Base-by-base conservation (phyloP, 2,888 invertebrate species). In the Luperina testacea region DNA sequence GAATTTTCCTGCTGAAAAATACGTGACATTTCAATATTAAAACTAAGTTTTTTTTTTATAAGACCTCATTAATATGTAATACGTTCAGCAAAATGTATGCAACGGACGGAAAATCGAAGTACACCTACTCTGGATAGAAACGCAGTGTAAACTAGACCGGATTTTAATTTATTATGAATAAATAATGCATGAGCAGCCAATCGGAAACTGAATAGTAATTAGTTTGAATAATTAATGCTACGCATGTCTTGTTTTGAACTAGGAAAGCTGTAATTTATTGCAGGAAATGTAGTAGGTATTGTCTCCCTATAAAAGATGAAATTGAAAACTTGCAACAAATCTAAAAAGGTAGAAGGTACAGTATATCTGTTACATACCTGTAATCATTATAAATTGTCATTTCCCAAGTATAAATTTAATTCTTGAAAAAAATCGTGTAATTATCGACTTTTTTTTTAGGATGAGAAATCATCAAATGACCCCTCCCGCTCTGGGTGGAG, bases 101-200 rank as follows among this genome's bases (percentile, higher is more conserved):
- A 70, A 59, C 32, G 20, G 4, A 53, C 15, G 17, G 20, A 45
- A 72, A 76, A 69, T 51, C 38, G 32, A 79, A 72, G 59, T 78
- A 57, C 71, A 57, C n/a, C 11, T 17, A 42, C n/a, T 64, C 38
- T 59, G 42, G 67, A 63, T 72, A 76, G 65, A 80, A 80, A 77
- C 69, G 57, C 38, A 32, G 45, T 57, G 71, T 71, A 78, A 79
- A 76, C 51, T 61, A 20, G 17, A 57, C 8, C 53, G 61, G 65
- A 70, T 69, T 75, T 68, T 80, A 82, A 80, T 74, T 82, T 81
- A 63, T 79, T 74, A 64, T 70, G 65, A 75, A 83, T 86, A 75
- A 86, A 79, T 83, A 86, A 83, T 86, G 75, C 83, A 81, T 72
- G 79, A 86, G 81, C 59, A 75, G 59, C 74, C 81, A 79, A 86